Evolutionary conservation across 2,797 vertebrate genomes (phyloP).

Genomic region (Xiphophorus birchmanni): DNA sequence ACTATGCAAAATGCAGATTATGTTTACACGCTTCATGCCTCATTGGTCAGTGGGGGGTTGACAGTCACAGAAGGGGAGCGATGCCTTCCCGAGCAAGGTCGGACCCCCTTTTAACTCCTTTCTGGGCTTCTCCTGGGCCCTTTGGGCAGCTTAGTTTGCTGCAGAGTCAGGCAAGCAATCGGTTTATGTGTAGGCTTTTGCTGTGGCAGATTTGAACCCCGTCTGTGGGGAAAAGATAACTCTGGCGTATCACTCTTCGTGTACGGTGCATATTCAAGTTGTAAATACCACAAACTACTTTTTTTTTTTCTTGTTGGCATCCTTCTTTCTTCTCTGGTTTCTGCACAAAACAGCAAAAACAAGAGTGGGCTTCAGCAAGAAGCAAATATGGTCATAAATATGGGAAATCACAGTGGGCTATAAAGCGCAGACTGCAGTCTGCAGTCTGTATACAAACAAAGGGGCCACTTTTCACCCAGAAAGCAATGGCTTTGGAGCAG

Average conservation of each 20-base stretch:
- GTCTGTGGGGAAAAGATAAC: conserved; percentile 74
- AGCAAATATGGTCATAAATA: conserved; percentile 56
- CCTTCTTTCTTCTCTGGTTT: conserved; percentile 25
- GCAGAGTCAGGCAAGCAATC: conserved; percentile 62
- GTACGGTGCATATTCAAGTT: conserved; percentile 68
- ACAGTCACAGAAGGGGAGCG: conserved; percentile 57
- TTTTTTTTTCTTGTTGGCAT: conserved; percentile 38
- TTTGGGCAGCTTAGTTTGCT: conserved; percentile 72
- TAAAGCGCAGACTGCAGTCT: conserved; percentile 59
- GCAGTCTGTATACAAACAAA: conserved; percentile 63
- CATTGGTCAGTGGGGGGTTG: conserved; percentile 70
- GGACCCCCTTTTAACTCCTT: conserved; percentile 68
- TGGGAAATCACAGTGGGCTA: conserved; percentile 51
- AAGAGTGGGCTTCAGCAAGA: conserved; percentile 47
- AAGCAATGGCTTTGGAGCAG: conserved; percentile 53
- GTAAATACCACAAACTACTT: conserved; percentile 61
- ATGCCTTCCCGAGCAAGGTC: conserved; percentile 63
- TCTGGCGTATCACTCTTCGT: conserved; percentile 64
- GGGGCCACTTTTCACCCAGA: conserved; percentile 48
- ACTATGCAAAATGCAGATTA: conserved; percentile 74
- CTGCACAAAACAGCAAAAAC: conserved; percentile 25
- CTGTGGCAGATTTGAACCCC: conserved; percentile 70
- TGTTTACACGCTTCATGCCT: conserved; percentile 72
- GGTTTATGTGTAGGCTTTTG: conserved; percentile 67
- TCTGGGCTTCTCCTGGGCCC: conserved; percentile 54